Evolutionary conservation across 1,140 invertebrate genomes (phyloP).

Genomic region (Aphaenogaster rudis): DNA sequence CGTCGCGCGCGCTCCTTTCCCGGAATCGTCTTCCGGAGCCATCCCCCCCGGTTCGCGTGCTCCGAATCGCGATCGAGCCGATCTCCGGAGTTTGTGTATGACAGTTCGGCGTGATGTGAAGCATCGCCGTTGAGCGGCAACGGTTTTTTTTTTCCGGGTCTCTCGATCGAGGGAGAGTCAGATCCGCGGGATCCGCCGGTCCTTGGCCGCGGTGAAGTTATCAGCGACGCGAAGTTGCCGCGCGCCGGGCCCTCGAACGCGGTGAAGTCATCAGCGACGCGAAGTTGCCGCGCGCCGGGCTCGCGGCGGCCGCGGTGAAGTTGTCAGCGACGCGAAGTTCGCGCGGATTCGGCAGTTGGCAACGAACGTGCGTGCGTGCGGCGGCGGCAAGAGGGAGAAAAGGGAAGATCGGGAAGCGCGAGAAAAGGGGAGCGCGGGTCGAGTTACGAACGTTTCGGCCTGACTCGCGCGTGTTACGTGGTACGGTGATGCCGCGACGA

Average conservation of each 20-base stretch:
- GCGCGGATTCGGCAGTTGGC: not conserved
- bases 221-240: not conserved
- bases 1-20: not conserved
- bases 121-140: not conserved
- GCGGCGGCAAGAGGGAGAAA: not conserved
- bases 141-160: not conserved
- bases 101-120: not conserved
- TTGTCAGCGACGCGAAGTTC: not conserved
- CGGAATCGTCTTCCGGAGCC: not conserved
- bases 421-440: constrained; percentile 49
- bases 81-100: not conserved
- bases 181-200: not conserved
- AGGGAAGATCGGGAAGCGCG: not conserved
- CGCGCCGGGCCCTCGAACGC: not conserved
- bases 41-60: not conserved
- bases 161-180: not conserved
- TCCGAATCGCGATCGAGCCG: not conserved
- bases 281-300: not conserved
- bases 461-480: constrained; percentile 33
- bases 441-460: constrained; percentile 39
- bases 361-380: not conserved
- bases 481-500: constrained; percentile 70
- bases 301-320: not conserved
- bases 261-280: not conserved
- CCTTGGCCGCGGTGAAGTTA: not conserved